These are phyloP conservation scores for Cyphomyrus plagiostoma DNA, from an alignment of 2,113 vertebrate genomes.

Conservation along the genomic window DNA sequence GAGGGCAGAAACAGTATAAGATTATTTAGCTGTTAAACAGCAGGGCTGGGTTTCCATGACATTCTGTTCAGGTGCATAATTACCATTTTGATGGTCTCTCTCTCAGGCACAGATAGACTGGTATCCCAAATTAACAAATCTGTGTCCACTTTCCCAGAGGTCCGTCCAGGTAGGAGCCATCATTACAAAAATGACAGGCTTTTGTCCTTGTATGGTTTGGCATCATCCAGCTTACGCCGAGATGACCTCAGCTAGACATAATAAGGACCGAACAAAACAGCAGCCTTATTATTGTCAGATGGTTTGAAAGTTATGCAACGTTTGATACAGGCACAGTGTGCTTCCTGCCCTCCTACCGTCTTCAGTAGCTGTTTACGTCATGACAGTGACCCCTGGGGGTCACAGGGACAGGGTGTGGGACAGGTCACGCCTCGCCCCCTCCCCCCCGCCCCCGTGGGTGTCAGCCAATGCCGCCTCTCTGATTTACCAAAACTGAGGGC, in stretches of 20 bases:
- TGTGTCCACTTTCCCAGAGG: not conserved
- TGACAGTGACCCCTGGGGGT: not conserved
- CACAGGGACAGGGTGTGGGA: not conserved
- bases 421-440: not conserved
- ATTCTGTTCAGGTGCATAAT: not conserved
- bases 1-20: not conserved
- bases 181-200: not conserved
- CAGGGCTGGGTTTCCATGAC: not conserved
- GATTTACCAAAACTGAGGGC: not conserved
- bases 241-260: not conserved
- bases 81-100: not conserved
- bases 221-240: not conserved
- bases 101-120: not conserved
- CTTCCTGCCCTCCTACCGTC: not conserved
- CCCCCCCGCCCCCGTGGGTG: not conserved
- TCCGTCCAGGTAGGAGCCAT: not conserved
- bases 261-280: not conserved
- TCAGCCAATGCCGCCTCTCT: not conserved
- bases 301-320: not conserved
- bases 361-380: not conserved
- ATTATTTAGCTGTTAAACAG: constrained; percentile 7
- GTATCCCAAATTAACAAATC: not conserved
- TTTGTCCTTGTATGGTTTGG: not conserved
- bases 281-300: not conserved
- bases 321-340: not conserved